Conservation (phyloP, 2,113 vertebrate genomes). For the Pionites leucogaster region DNA sequence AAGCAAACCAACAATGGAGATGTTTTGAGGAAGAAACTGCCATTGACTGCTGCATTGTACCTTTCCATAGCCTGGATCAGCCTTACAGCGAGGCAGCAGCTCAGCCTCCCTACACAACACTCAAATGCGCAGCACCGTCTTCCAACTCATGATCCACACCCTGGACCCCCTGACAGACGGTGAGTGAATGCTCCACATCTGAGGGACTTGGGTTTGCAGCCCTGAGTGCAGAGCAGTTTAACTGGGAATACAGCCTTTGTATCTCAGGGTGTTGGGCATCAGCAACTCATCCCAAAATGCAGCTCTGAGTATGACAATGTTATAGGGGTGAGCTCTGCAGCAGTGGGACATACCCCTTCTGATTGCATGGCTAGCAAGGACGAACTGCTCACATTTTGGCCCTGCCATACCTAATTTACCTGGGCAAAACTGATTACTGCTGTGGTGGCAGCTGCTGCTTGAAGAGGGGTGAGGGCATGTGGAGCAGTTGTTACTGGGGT, state of each 20-base stretch:
- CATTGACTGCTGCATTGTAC: conserved; percentile 16
- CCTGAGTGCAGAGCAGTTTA: background rate
- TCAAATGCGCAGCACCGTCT: conserved; percentile 90
- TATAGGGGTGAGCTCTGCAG: background rate
- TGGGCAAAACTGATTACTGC: background rate
- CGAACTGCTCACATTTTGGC: background rate
- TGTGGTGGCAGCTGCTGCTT: background rate
- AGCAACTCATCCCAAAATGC: background rate
- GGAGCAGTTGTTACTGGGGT: background rate
- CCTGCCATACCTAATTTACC: background rate
- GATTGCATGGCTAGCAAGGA: fast-evolving
- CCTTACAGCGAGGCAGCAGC: conserved; percentile 87
- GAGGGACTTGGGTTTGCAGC: background rate
- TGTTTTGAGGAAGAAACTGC: background rate
- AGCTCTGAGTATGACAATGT: background rate
- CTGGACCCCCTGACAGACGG: conserved; percentile 90
- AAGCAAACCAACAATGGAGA: background rate
- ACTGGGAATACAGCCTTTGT: background rate
- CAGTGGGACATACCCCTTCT: background rate
- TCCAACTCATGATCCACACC: conserved; percentile 94
- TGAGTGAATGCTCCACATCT: conserved; percentile 68
- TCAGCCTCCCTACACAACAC: conserved; percentile 94
- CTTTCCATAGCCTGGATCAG: conserved; percentile 77
- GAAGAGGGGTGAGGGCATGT: background rate
- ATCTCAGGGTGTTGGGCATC: background rate